phyloP scores from a whole-genome alignment of 1,140 invertebrate species.

The Camponotus vicinus region DNA sequence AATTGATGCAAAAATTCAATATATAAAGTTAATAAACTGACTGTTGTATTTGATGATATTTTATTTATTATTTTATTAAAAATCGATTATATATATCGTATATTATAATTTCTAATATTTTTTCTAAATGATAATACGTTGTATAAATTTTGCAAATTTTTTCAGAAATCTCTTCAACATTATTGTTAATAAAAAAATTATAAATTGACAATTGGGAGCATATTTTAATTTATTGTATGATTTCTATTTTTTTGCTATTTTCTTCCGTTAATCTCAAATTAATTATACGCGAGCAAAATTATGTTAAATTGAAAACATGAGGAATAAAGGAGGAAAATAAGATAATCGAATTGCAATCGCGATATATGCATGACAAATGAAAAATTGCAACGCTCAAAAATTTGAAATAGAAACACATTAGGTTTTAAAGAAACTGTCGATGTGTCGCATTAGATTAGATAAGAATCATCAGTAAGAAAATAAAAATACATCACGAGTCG shows the following conservation, averaged over 20 bases:
- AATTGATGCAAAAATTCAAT: neutral
- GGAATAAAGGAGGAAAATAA: neutral
- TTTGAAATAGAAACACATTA: neutral
- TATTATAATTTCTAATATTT: neutral
- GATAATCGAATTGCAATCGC: neutral
- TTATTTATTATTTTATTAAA: neutral
- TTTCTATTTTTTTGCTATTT: neutral
- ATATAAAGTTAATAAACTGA: neutral
- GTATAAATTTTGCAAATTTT: neutral
- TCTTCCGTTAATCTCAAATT: neutral
- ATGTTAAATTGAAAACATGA: neutral
- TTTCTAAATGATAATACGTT: too few species aligned
- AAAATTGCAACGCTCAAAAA: neutral
- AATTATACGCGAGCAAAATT: neutral
- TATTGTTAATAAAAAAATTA: neutral
- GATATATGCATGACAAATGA: neutral
- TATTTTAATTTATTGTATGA: neutral
- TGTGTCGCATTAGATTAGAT: slow-evolving; percentile 4
- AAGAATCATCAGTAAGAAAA: neutral
- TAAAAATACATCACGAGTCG: neutral
- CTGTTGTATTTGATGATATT: neutral
- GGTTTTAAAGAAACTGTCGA: neutral
- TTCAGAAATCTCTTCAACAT: neutral
- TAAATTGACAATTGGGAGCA: neutral
- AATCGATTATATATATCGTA: neutral